Conservation (phyloP, 2,797 vertebrate species). For the Mormyrops boulengeri region DNA sequence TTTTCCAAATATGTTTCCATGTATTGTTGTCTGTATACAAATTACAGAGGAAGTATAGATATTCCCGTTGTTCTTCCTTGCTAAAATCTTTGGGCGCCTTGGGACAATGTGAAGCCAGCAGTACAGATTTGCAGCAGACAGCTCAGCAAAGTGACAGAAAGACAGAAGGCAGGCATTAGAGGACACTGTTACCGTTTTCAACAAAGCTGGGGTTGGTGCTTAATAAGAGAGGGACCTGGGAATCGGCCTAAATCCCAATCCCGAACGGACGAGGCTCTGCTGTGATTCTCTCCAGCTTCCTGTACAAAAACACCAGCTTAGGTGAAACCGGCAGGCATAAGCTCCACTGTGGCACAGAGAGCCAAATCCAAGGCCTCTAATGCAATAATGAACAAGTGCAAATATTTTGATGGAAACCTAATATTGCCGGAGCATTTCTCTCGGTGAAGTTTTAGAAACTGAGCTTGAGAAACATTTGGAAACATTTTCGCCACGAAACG, state of each 20-base stretch:
- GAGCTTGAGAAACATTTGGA: conserved; percentile 89
- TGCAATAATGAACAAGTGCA: conserved; percentile 79
- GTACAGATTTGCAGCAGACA: conserved; percentile 10
- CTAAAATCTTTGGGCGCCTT: conserved; percentile 11
- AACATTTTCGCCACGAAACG: conserved; percentile 93
- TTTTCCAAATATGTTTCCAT: conserved; percentile 43
- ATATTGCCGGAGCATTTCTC: conserved; percentile 88
- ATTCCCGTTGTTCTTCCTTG: conserved; percentile 5
- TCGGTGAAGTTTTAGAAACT: conserved; percentile 85
- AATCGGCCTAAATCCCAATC: conserved; percentile 1
- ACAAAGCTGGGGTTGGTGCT: conserved; percentile 26
- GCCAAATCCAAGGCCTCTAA: conserved; percentile 64
- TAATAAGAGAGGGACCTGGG: background rate
- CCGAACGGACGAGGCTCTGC: background rate
- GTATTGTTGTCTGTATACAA: conserved; percentile 9
- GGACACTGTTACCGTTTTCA: conserved; percentile 17
- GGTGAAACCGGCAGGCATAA: conserved; percentile 47
- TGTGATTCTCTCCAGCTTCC: background rate
- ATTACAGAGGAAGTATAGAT: background rate
- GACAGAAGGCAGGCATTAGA: background rate
- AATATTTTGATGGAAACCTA: conserved; percentile 83
- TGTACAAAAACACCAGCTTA: conserved; percentile 29
- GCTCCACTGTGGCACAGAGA: conserved; percentile 50
- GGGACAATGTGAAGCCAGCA: background rate
- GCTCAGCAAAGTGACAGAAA: background rate